Conservation (phyloP, 2,797 vertebrate genomes). For the Hapalemur alaotrensis region DNA sequence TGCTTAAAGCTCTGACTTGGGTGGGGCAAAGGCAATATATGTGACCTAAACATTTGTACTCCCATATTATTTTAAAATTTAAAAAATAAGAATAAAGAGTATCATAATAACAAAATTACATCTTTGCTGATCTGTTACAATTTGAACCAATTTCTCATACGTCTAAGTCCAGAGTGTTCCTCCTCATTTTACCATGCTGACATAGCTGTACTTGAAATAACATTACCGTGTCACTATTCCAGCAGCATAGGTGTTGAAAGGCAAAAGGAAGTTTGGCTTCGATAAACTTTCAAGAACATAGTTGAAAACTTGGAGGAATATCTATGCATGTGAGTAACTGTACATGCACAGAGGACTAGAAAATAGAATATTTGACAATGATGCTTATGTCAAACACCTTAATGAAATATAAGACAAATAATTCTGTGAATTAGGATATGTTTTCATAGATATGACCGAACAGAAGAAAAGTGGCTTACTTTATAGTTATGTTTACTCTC, state of each 20-base stretch:
- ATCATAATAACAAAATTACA: too few relatives aligned
- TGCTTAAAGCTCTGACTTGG: too few relatives aligned
- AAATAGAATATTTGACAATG: neutral
- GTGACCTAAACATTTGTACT: too few relatives aligned
- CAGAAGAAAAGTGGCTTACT: neutral
- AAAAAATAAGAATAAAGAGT: too few relatives aligned
- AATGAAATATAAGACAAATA: neutral
- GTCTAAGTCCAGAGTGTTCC: neutral
- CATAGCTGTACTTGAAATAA: accelerated
- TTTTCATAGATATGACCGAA: neutral
- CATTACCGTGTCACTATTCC: neutral
- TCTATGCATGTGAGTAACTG: too few relatives aligned
- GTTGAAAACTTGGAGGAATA: neutral
- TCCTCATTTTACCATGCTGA: neutral
- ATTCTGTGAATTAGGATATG: neutral
- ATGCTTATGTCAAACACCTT: neutral
- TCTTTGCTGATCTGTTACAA: neutral
- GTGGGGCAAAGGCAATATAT: too few relatives aligned
- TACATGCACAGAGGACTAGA: neutral
- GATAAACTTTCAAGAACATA: neutral
- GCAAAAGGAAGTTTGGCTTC: neutral
- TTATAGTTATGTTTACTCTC: neutral
- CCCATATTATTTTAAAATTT: too few relatives aligned
- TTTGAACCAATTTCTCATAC: neutral
- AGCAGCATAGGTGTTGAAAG: neutral